Percentiles rank a stretch among this genome's conserved stretches.
Conservation (phyloP, 1,140 invertebrate species). For the Copidosoma floridanum region DNA sequence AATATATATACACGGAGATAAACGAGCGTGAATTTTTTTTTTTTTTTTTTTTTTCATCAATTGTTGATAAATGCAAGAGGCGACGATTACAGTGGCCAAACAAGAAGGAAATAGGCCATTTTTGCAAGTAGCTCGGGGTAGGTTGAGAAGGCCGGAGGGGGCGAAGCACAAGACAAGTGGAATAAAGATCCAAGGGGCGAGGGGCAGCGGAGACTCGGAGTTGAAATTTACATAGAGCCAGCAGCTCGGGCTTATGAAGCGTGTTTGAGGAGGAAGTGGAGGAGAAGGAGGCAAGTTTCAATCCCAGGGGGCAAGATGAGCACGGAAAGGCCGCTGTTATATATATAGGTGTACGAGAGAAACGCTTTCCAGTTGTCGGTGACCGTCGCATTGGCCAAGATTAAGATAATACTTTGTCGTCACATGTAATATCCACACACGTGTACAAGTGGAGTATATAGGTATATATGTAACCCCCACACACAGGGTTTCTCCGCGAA, state of each 20-base stretch:
- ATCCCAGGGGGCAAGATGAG: not conserved
- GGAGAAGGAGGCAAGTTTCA: conserved; percentile 12
- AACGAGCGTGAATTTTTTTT: no score
- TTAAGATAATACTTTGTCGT: conserved; percentile 54
- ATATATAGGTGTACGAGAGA: not conserved
- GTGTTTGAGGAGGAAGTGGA: conserved; percentile 16
- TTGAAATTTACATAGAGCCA: conserved; percentile 18
- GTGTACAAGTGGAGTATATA: no score
- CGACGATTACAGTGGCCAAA: no score
- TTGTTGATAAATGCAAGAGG: no score
- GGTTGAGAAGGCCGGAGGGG: no score
- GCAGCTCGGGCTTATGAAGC: not conserved
- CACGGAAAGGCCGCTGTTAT: not conserved
- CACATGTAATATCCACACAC: no score
- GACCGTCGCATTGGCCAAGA: conserved; percentile 46
- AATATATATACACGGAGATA: no score
- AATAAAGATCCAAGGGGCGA: conserved; percentile 2
- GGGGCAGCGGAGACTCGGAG: not conserved
- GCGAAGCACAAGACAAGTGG: not conserved
- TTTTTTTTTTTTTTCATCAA: no score
- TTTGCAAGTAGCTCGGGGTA: no score
- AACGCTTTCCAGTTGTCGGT: conserved; percentile 33
- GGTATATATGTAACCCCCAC: no score
- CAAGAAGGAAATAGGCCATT: no score
- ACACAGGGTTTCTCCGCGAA: not conserved